Conservation (phyloP, 2,888 invertebrate genomes). For the Acleris holmiana region DNA sequence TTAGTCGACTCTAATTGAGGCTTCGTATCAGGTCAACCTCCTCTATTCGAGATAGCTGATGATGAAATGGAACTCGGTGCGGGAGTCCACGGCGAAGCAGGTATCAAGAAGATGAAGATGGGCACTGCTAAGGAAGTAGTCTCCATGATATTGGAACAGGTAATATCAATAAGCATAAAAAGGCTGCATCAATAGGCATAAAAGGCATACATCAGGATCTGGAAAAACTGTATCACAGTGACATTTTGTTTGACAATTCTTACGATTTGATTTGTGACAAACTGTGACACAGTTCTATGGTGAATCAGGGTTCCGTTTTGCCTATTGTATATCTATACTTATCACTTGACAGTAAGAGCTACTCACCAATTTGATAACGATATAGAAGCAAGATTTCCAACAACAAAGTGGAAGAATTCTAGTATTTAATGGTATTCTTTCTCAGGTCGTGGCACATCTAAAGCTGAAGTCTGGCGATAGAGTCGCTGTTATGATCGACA, state of each 20-base stretch:
- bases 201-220: too few species aligned
- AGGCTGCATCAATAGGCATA: too few species aligned
- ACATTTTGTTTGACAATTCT: too few species aligned
- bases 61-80: conserved; percentile 88
- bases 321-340: too few species aligned
- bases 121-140: conserved; percentile 77
- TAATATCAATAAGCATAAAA: conserved; percentile 37
- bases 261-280: too few species aligned
- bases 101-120: conserved; percentile 73
- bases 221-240: too few species aligned
- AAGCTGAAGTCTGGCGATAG: conserved; percentile 61
- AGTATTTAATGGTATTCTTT: conserved; percentile 5
- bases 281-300: too few species aligned
- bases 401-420: too few species aligned
- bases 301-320: too few species aligned
- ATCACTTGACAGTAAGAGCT: too few species aligned
- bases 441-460: conserved; percentile 64
- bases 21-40: conserved; percentile 72
- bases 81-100: conserved; percentile 84
- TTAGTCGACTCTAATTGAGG: not conserved
- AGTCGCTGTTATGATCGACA: conserved; percentile 90
- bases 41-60: conserved; percentile 85
- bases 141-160: conserved; percentile 75
- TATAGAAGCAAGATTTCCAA: too few species aligned
- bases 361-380: too few species aligned